Conservation (phyloP, 2,113 vertebrate genomes). For the Cavia porcellus region DNA sequence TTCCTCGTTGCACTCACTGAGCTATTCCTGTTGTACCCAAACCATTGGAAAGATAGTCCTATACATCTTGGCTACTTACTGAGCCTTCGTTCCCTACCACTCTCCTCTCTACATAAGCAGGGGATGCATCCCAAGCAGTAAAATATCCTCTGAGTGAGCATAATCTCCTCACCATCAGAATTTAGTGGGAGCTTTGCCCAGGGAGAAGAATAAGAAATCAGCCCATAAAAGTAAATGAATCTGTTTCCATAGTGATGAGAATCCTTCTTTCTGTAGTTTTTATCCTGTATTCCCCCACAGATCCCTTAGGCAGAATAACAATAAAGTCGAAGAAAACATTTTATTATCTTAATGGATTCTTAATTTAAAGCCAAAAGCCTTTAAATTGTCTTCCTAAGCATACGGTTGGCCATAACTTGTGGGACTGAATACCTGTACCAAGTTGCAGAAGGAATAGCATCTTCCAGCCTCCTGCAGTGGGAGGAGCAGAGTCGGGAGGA, state of each 20-base stretch:
- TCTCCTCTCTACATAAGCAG: conserved; percentile 21
- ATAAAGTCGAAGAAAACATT: conserved; percentile 77
- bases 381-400: conserved; percentile 74
- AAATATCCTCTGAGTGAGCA: conserved; percentile 53
- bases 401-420: conserved; percentile 9
- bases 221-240: conserved; percentile 83
- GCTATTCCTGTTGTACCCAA: conserved; percentile 4
- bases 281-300: conserved; percentile 47
- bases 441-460: background rate
- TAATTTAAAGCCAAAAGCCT: conserved; percentile 80
- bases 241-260: conserved; percentile 78
- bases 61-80: background rate
- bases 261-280: conserved; percentile 63
- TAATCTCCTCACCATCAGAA: conserved; percentile 65
- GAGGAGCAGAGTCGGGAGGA: background rate
- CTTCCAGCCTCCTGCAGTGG: background rate
- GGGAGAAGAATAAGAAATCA: conserved; percentile 78
- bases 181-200: conserved; percentile 69
- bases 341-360: conserved; percentile 82
- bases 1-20: background rate
- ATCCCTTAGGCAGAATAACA: conserved; percentile 76
- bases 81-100: background rate
- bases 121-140: conserved; percentile 35
- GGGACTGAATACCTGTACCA: background rate
- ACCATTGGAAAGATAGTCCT: background rate